Percentiles rank a stretch among this genome's conserved stretches.
Evolutionary conservation across 2,113 vertebrate species (phyloP).

Genomic region (Pygoscelis antarcticus): DNA sequence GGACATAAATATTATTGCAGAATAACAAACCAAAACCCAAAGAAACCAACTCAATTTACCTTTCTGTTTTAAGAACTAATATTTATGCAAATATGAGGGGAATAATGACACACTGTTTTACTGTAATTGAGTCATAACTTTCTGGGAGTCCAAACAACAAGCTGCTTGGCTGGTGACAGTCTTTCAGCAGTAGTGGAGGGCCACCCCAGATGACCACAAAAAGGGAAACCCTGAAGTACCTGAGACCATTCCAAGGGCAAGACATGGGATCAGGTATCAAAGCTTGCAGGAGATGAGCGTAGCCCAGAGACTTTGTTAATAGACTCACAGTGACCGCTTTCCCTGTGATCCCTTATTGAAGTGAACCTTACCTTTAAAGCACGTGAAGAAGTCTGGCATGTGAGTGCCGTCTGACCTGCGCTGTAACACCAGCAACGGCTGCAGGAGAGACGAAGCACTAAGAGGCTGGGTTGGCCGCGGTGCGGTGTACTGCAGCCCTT

Average conservation of each 20-base stretch:
- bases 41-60: background rate
- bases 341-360: background rate
- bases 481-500: background rate
- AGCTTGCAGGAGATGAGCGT: background rate
- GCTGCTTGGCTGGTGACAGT: background rate
- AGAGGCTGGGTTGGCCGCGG: background rate
- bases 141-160: background rate
- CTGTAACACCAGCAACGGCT: background rate
- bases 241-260: background rate
- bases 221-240: background rate
- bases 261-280: background rate
- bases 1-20: constrained; percentile 41
- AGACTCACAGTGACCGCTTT: background rate
- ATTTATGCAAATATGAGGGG: background rate
- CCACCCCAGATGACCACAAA: background rate
- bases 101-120: background rate
- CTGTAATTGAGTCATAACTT: background rate
- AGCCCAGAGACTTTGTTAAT: background rate
- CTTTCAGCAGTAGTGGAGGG: background rate
- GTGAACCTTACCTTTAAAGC: background rate
- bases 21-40: constrained; percentile 1
- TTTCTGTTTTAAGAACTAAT: background rate
- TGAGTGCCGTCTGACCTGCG: background rate
- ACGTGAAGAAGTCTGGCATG: fast-evolving
- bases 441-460: background rate